phyloP scores from a whole-genome alignment of 2,797 vertebrate genomes.

The Chloroceryle inda region DNA sequence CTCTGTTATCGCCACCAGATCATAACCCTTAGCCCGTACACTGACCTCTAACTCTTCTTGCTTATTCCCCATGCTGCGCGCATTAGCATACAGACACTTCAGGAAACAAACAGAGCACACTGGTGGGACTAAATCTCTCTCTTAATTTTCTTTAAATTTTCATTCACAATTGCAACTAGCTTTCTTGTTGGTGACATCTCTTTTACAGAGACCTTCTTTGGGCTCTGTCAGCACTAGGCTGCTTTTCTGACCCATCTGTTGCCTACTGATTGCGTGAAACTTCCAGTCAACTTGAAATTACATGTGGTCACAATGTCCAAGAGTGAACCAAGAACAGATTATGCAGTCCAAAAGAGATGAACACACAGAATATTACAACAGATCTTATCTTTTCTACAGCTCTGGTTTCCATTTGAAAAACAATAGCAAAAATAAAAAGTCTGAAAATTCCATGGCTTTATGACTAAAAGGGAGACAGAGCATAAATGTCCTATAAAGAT shows the following conservation, averaged over 20 bases:
- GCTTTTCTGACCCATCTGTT: background rate
- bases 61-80: too few species aligned
- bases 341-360: background rate
- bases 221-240: background rate
- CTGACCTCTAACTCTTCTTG: too few species aligned
- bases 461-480: background rate
- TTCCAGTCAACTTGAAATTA: background rate
- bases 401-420: background rate
- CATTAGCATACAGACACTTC: too few species aligned
- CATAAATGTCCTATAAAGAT: background rate
- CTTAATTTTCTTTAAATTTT: background rate
- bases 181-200: background rate
- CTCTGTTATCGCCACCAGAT: too few species aligned
- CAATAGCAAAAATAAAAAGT: background rate
- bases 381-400: background rate
- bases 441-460: background rate
- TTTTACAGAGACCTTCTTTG: background rate
- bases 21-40: too few species aligned
- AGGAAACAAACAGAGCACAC: too few species aligned
- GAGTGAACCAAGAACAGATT: background rate
- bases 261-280: background rate
- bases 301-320: background rate
- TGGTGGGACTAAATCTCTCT: too few species aligned
- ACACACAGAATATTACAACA: background rate
- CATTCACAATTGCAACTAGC: background rate